Evolutionary conservation across 2,113 vertebrate species (phyloP).

Genomic region (Pelobates fuscus): DNA sequence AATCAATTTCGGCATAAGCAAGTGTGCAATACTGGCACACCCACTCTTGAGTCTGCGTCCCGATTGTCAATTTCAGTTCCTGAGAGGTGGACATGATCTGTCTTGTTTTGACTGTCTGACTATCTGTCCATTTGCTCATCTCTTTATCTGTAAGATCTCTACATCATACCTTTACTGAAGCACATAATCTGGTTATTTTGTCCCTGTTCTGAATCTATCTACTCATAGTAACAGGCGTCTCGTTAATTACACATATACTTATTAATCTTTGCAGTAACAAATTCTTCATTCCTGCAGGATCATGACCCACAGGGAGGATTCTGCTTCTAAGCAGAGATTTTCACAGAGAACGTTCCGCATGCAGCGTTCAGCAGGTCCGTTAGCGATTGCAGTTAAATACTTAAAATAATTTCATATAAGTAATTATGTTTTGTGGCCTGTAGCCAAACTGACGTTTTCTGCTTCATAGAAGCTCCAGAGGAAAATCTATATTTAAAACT

Average conservation of each 20-base stretch:
- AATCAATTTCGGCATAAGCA: no score
- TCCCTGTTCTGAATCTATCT: slow-evolving; percentile 9
- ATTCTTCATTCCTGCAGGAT: slow-evolving; percentile 55
- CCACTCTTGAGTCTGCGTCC: no score
- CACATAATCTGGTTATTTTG: neutral
- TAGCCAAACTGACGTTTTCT: slow-evolving; percentile 63
- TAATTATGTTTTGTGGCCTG: slow-evolving; percentile 63
- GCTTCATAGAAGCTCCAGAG: slow-evolving; percentile 59
- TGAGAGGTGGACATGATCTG: neutral
- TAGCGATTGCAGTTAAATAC: slow-evolving; percentile 62
- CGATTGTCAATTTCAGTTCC: no score
- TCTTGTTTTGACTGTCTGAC: neutral
- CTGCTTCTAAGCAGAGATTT: slow-evolving; percentile 45
- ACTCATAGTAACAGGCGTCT: neutral
- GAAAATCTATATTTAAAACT: slow-evolving; percentile 59
- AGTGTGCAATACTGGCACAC: no score
- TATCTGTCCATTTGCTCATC: neutral
- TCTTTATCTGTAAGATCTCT: neutral
- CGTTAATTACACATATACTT: slow-evolving; percentile 37
- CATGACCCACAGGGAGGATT: slow-evolving; percentile 38
- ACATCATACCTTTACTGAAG: neutral
- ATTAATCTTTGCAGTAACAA: slow-evolving; percentile 52
- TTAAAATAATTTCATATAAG: slow-evolving; percentile 63
- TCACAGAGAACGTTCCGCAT: slow-evolving; percentile 40
- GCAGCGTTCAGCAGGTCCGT: slow-evolving; percentile 47